Evolutionary conservation across 1,140 invertebrate genomes (phyloP), one percentile per base, ranked within the genome.

Genomic region (Bombus superbus): DNA sequence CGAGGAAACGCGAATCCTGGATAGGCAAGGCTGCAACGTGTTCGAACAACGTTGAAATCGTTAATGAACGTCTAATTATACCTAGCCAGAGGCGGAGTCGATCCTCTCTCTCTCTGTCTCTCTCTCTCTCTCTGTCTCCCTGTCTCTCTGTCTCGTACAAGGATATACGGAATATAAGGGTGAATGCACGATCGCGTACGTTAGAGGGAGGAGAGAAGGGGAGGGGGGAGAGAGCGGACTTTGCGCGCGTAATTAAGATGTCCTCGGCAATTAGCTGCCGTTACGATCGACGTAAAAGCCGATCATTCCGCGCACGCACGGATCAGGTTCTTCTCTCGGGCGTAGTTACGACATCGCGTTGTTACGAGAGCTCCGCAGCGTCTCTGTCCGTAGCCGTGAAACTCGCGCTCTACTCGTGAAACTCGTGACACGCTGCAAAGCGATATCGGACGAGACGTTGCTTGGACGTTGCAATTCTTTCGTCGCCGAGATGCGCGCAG

Each of bases 241-340:
- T 77, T 28, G 68, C 44, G 82, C 66, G 78, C 77, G 90, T 89
- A 92, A 92, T 92, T 91, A 92, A 92, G 91, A 92, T 81, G 85
- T 92, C 72, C 71, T 15, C 57, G 57, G 89, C 91, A 92, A 92
- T 92, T 92, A 92, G 85, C 75, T 66, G 76, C 68, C 68, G 87
- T 86, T 89, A 80, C 77, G 84, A 83, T 86, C 88, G 79, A 53
- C 72, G 76, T 81, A 84, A 90, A 90, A 89, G 28, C 73, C 83
- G 73, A 91, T 92, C 86, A 90, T 92, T 91, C 89, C 62, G 81
- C 62, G 89, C 91, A 91, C 90, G 91, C 83, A 83, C 84, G 73
- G 69, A 85, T 89, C 89, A 74, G 68, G 62, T 87, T 89, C 80
- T 69, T 86, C 53, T 62, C 69, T 53, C 35, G 6, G 15, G 18